A percentile compares a stretch with the other conserved stretches of the same genome.
phyloP scores from a whole-genome alignment of 2,113 vertebrate species.

The Tupaia tana region DNA sequence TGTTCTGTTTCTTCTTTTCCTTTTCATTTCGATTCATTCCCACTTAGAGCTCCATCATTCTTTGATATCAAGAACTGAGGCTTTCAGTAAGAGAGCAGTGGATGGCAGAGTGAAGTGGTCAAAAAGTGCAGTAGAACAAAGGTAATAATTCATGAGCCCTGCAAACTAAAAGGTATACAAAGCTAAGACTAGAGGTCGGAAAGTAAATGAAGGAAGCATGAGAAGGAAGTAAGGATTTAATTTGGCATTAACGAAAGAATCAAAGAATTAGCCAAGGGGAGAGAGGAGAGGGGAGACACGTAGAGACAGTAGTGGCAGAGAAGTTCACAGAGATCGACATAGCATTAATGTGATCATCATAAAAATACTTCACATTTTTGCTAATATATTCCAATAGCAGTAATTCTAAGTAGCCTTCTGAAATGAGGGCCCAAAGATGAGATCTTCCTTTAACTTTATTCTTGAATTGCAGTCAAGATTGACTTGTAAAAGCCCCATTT shows the following conservation, averaged over 20 bases:
- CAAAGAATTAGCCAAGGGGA: neutral
- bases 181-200: neutral
- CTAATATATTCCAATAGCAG: neutral
- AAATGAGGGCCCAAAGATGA: constrained; percentile 7
- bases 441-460: constrained; percentile 10
- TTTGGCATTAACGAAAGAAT: neutral
- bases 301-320: neutral
- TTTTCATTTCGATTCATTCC: constrained; percentile 27
- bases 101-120: neutral
- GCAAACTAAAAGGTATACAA: neutral
- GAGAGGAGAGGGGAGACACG: neutral
- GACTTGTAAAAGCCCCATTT: neutral
- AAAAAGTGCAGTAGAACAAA: neutral
- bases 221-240: constrained; percentile 33
- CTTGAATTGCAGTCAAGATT: constrained; percentile 13
- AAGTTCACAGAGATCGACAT: neutral
- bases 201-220: neutral
- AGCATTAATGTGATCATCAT: neutral
- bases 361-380: neutral
- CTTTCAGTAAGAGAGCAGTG: neutral
- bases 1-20: constrained; percentile 30
- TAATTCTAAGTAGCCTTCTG: constrained; percentile 1
- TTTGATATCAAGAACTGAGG: neutral
- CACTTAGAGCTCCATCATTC: neutral
- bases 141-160: neutral